phyloP scores from a whole-genome alignment of 2,113 vertebrate species.

The Clarias gariepinus region DNA sequence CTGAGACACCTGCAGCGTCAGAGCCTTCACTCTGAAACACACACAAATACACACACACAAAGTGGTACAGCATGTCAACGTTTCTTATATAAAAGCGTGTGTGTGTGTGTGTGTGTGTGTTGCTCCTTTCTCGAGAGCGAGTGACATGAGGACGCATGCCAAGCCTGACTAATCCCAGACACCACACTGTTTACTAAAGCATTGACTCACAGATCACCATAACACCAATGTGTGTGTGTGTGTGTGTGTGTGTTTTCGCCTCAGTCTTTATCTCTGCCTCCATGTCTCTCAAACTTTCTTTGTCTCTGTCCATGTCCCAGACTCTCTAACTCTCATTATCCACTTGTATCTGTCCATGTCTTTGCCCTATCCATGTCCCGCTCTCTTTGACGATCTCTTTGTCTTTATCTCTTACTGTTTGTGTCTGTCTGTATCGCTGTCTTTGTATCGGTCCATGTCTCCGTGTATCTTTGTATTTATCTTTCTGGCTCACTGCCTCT shows the following conservation, averaged over 20 bases:
- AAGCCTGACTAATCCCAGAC: slow-evolving; percentile 37
- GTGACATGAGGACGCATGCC: slow-evolving; percentile 23
- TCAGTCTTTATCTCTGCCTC: not conserved
- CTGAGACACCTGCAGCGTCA: slow-evolving; percentile 68
- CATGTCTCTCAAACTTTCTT: not conserved
- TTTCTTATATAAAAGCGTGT: slow-evolving; percentile 40
- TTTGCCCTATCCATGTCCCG: not conserved
- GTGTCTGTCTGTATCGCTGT: too few species aligned
- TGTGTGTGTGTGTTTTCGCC: not conserved
- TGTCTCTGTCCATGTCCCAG: not conserved
- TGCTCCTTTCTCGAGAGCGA: not conserved
- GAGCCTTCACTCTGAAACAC: slow-evolving; percentile 65
- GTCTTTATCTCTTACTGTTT: too few species aligned
- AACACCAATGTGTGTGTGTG: not conserved
- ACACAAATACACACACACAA: slow-evolving; percentile 58
- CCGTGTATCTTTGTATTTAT: not conserved
- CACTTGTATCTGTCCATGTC: not conserved
- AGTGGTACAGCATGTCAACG: slow-evolving; percentile 25
- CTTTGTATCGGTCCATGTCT: not conserved
- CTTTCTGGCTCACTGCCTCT: not conserved
- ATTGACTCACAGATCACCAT: slow-evolving; percentile 6
- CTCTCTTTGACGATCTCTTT: not conserved
- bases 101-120: slow-evolving; percentile 7
- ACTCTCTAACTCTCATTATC: not conserved
- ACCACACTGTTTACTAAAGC: slow-evolving; percentile 27